These are phyloP conservation scores for Heliocidaris erythrogramma DNA, from an alignment of 35 echinoderm and acorn worm species.

Conservation along the genomic window DNA sequence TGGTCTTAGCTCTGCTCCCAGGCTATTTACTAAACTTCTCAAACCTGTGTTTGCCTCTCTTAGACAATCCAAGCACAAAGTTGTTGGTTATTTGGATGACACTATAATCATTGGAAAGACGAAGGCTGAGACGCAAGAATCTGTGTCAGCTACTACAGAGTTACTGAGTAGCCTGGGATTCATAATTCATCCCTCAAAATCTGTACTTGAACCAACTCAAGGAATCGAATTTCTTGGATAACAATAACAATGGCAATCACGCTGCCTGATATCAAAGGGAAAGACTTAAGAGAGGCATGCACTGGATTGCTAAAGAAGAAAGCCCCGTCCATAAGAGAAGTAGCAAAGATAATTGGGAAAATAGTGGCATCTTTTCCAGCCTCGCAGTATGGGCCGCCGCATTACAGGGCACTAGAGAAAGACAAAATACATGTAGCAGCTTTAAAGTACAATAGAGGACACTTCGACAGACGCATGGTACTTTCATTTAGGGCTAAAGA, in stretches of 20 bases:
- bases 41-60: conserved; percentile 64
- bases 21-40: conserved; percentile 74
- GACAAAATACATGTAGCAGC: conserved; percentile 68
- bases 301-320: too few relatives aligned
- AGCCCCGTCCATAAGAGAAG: too few relatives aligned
- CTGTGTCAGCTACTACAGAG: too few relatives aligned
- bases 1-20: conserved; percentile 70
- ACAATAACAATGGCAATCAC: too few relatives aligned
- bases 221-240: too few relatives aligned
- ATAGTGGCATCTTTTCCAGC: conserved; percentile 70
- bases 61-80: conserved; percentile 50
- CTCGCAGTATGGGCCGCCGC: conserved; percentile 67
- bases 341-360: conserved; percentile 61
- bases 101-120: conserved; percentile 19
- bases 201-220: too few relatives aligned
- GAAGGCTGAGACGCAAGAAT: neutral
- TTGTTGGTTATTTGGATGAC: conserved; percentile 60
- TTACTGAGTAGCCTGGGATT: too few relatives aligned
- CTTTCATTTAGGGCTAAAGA: conserved; percentile 53
- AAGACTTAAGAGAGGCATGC: too few relatives aligned
- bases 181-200: too few relatives aligned
- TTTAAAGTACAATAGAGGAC: conserved; percentile 52
- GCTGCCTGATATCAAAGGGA: too few relatives aligned
- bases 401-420: conserved; percentile 72
- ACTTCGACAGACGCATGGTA: conserved; percentile 55